Percentiles rank a stretch among this genome's conserved stretches.
Evolutionary conservation across 1,140 invertebrate species (phyloP).

Genomic region (Cotesia vestalis): DNA sequence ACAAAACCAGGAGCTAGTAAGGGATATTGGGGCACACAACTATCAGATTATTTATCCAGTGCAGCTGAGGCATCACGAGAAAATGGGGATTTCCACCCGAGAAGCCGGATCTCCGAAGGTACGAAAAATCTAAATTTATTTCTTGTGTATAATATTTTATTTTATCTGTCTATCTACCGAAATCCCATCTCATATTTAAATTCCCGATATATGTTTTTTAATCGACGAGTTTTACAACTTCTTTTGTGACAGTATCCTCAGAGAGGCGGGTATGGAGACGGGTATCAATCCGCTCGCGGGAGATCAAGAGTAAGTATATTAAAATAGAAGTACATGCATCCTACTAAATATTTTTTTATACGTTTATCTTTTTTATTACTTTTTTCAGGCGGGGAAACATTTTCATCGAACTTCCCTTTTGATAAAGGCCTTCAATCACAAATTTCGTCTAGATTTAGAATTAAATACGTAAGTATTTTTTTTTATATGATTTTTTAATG

Average conservation of each 20-base stretch:
- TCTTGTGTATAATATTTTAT: background rate
- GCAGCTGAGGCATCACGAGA: constrained; percentile 91
- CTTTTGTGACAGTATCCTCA: constrained; percentile 64
- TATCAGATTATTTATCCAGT: constrained; percentile 96
- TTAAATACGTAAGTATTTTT: constrained; percentile 87
- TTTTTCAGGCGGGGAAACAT: constrained; percentile 88
- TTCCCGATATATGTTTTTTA: background rate
- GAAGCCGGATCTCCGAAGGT: constrained; percentile 86
- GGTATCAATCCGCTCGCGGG: constrained; percentile 61
- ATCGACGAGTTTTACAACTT: background rate
- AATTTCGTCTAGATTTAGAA: constrained; percentile 93
- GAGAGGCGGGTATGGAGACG: constrained; percentile 61
- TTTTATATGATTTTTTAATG: too few relatives aligned
- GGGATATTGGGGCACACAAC: constrained; percentile 87
- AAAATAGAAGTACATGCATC: constrained; percentile 2
- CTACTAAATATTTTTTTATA: background rate
- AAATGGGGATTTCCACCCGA: constrained; percentile 92
- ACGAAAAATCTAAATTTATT: constrained; percentile 47
- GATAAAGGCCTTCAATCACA: constrained; percentile 96
- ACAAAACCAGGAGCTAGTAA: constrained; percentile 90
- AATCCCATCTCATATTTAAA: constrained; percentile 6
- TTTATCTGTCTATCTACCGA: background rate
- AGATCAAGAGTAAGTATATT: constrained; percentile 65
- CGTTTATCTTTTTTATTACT: constrained; percentile 43
- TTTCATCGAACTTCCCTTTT: constrained; percentile 92